Base-by-base conservation (phyloP, 2,888 invertebrate genomes). In the Epicampocera succincta region DNA sequence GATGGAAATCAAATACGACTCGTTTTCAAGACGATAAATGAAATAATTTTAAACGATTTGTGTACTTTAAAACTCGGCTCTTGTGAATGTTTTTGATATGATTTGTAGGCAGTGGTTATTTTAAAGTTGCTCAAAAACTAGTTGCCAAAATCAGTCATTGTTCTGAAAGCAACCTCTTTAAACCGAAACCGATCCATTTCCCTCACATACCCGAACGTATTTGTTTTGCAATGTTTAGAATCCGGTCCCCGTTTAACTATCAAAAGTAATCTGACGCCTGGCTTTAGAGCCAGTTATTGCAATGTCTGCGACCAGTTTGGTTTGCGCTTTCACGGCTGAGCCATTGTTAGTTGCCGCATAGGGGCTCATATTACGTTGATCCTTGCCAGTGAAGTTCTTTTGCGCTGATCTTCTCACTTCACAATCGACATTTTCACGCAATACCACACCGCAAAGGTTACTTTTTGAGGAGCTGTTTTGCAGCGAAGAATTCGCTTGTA, bases 211-310 rank as follows among this genome's bases (percentile, higher is more conserved):
- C 33, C 8, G 33, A 33, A 33, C 8, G 33, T 33, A 33, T 8
- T 33, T 33, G 33, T 33, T 33, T 29, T 29, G 1, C 5, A 25
- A 25, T 25, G 25, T 25, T 25, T 25, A 25, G 3, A 25, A 33
- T 33, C 6, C 8, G 33, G 3, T 42, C 40, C 52, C 38, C 11
- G 63, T 69, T 73, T 82, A 82, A 66, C 92, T 93, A 87, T 93
- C 93, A 86, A 94, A 93, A 86, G 92, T 92, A 86, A 94, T 93
- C 87, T 93, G 93, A 40, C 93, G 90, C 15, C 93, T 90, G 1
- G 93, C 93, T 85, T 93, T 92, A 88, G 92, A 91, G 40, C 88
- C 85, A 13, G 63, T 75, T 38, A 69, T 29, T 21, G 69, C 42
- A 11, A 79, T 33, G 6, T 75, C 79, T 5, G 77, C 13, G 21